A percentile compares a stretch with the other conserved stretches of the same genome.
phyloP scores from a whole-genome alignment of 2,888 invertebrate genomes.

The Clanis bilineata region DNA sequence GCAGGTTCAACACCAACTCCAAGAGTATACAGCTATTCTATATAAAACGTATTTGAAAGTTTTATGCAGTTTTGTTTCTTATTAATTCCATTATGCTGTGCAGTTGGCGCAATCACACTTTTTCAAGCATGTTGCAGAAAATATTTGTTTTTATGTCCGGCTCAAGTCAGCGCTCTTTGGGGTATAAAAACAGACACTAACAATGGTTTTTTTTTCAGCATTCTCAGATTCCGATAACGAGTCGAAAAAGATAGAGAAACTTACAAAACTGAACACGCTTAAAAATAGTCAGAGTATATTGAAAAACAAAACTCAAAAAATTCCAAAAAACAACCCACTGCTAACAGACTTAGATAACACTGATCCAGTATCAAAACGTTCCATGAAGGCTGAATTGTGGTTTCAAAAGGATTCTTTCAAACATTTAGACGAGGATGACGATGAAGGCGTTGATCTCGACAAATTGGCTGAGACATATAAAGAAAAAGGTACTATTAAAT shows the following conservation, averaged over 20 bases:
- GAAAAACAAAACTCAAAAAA: constrained; percentile 40
- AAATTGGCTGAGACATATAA: constrained; percentile 87
- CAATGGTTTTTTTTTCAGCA: constrained; percentile 59
- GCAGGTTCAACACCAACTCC: no score
- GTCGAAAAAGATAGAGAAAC: constrained; percentile 58
- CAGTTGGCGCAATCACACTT: no score
- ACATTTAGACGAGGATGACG: constrained; percentile 90
- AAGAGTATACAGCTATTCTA: no score
- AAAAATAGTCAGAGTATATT: constrained; percentile 50
- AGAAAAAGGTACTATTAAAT: constrained; percentile 88
- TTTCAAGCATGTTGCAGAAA: no score
- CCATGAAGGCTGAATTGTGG: constrained; percentile 92
- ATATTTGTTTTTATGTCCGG: no score
- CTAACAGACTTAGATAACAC: constrained; percentile 91
- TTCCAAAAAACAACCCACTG: constrained; percentile 84
- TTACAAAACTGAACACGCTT: constrained; percentile 68
- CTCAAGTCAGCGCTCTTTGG: no score
- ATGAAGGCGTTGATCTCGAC: constrained; percentile 94
- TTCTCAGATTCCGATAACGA: constrained; percentile 85
- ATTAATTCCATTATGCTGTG: no score
- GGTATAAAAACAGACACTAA: neutral
- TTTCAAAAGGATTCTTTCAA: constrained; percentile 93
- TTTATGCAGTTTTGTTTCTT: no score
- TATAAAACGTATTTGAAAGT: no score
- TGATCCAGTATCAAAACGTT: constrained; percentile 87